Percentiles rank a stretch among this genome's conserved stretches.
Evolutionary conservation across 2,797 vertebrate species (phyloP).

Genomic region (Thaleichthys pacificus): DNA sequence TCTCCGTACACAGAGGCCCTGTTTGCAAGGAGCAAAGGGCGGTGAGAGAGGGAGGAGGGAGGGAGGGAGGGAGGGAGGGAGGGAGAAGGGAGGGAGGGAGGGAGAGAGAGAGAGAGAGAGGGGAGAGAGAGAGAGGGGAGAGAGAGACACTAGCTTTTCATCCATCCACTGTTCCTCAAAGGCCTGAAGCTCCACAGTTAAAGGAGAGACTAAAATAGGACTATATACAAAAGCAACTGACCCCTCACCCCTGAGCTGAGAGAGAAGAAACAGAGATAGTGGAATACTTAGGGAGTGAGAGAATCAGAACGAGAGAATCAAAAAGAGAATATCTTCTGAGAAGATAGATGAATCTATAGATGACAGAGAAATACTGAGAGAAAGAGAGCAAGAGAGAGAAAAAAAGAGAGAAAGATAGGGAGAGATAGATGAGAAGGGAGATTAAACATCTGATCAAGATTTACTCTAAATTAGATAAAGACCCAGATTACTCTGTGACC

Average conservation of each 20-base stretch:
- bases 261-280: neutral
- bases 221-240: constrained; percentile 9
- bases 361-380: neutral
- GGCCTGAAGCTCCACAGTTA: neutral
- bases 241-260: constrained; percentile 3
- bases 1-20: neutral
- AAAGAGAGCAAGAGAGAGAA: constrained; percentile 9
- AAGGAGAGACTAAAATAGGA: constrained; percentile 22
- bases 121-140: constrained; percentile 27
- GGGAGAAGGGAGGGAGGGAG: constrained; percentile 30
- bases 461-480: neutral
- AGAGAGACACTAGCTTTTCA: constrained; percentile 20
- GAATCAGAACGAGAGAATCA: neutral
- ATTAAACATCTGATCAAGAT: constrained; percentile 23
- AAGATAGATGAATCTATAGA: neutral
- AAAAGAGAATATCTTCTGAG: constrained; percentile 1
- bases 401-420: constrained; percentile 12
- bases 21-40: constrained; percentile 22
- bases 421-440: neutral
- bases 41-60: constrained; percentile 22
- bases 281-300: neutral
- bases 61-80: constrained; percentile 33
- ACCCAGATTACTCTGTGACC: neutral
- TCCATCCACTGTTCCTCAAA: constrained; percentile 7
- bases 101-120: constrained; percentile 37